Conservation (phyloP, 2,888 invertebrate species). For the Macropis europaea region DNA sequence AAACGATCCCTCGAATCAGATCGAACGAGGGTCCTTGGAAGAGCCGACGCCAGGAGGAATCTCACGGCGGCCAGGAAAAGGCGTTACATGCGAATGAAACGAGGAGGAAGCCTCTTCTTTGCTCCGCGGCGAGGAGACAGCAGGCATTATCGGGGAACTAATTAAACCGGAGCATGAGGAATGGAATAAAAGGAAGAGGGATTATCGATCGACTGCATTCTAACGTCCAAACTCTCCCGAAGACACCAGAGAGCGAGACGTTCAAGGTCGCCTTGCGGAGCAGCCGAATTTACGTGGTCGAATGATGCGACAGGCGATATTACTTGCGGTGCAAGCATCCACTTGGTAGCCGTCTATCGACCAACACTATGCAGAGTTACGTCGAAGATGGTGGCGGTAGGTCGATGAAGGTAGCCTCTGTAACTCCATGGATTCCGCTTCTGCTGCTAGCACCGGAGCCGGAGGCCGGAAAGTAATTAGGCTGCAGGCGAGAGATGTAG, state of each 20-base stretch:
- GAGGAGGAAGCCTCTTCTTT: slow-evolving; percentile 43
- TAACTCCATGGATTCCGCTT: slow-evolving; percentile 26
- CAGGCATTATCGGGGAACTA: slow-evolving; percentile 75
- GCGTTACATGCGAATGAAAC: slow-evolving; percentile 17
- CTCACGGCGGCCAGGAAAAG: neutral
- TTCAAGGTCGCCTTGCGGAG: too few relatives aligned
- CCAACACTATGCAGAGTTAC: slow-evolving; percentile 25
- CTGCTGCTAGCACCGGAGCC: slow-evolving; percentile 56
- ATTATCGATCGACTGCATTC: too few relatives aligned
- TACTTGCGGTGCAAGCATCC: slow-evolving; percentile 5
- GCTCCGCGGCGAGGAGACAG: slow-evolving; percentile 69
- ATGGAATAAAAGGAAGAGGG: slow-evolving; percentile 71
- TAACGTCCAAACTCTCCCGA: too few relatives aligned
- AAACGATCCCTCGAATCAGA: slow-evolving; percentile 41
- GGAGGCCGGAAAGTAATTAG: slow-evolving; percentile 76
- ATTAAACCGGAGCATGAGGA: slow-evolving; percentile 77
- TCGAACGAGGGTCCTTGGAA: slow-evolving; percentile 17
- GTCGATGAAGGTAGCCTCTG: slow-evolving; percentile 40
- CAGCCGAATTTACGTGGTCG: too few relatives aligned
- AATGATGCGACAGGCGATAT: too few relatives aligned
- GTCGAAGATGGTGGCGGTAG: slow-evolving; percentile 19
- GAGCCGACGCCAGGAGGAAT: slow-evolving; percentile 23
- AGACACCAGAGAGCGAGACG: too few relatives aligned
- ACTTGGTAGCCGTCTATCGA: slow-evolving; percentile 21
- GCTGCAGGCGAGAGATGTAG: slow-evolving; percentile 75